These are phyloP conservation scores for Enteromius paludinosus DNA, from an alignment of 2,797 vertebrate genomes.

Conservation along the genomic window DNA sequence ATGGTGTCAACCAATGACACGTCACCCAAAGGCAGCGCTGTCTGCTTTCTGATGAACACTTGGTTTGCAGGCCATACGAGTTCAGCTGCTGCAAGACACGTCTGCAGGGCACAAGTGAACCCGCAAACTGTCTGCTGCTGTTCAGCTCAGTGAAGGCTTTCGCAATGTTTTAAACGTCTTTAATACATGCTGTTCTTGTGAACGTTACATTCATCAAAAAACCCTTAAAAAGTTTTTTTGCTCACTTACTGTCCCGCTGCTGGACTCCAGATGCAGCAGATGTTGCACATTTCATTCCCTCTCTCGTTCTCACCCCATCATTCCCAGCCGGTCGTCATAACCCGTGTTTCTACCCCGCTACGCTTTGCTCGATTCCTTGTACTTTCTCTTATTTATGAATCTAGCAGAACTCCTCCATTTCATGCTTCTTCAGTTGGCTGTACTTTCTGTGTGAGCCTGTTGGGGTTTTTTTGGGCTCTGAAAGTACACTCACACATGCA, in stretches of 20 bases:
- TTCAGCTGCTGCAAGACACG: neutral
- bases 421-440: conserved; percentile 16
- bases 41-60: conserved; percentile 9
- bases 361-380: neutral
- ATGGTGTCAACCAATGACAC: neutral
- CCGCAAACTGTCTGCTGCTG: neutral
- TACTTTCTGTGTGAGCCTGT: conserved; percentile 3
- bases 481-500: conserved; percentile 15
- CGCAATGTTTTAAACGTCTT: neutral
- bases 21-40: conserved; percentile 6
- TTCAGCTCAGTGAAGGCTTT: neutral
- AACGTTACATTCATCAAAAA: too few species aligned
- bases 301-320: conserved; percentile 23
- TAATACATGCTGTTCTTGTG: too few species aligned
- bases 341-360: neutral
- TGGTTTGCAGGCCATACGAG: neutral
- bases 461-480: conserved; percentile 1
- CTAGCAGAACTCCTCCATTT: conserved; percentile 18
- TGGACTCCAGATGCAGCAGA: conserved; percentile 58
- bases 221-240: too few species aligned
- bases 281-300: conserved; percentile 65
- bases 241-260: too few species aligned
- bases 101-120: neutral
- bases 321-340: neutral
- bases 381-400: conserved; percentile 7